Conservation (phyloP, 2,888 invertebrate species). For the Volucella inanis region DNA sequence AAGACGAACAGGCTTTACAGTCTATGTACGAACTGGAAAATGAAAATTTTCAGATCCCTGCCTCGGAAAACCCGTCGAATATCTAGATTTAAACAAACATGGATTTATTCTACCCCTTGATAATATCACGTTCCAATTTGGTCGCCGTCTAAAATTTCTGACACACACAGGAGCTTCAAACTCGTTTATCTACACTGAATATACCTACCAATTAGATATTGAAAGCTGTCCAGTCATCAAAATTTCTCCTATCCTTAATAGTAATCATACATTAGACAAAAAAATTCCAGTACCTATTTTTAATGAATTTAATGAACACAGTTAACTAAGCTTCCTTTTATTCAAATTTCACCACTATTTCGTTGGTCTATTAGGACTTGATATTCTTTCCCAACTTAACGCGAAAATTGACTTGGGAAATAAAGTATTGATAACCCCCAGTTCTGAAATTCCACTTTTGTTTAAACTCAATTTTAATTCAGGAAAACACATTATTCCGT, state of each 20-base stretch:
- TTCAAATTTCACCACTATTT: conserved; percentile 1
- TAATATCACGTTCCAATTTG: neutral
- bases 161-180: neutral
- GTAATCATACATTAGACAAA: conserved; percentile 13
- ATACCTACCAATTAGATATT: neutral
- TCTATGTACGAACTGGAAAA: too few relatives aligned
- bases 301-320: conserved; percentile 31
- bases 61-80: too few relatives aligned
- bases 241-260: conserved; percentile 21
- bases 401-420: neutral
- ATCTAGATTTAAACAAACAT: conserved; percentile 19
- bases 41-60: too few relatives aligned
- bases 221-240: neutral
- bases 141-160: neutral
- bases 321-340: neutral
- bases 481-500: conserved; percentile 29
- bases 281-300: conserved; percentile 25
- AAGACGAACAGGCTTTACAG: neutral
- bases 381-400: neutral
- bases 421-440: neutral
- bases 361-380: neutral
- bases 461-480: conserved; percentile 57
- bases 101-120: neutral
- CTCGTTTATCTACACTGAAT: conserved; percentile 21
- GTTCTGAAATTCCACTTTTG: neutral